These are phyloP conservation scores for Sciurus niger DNA, from an alignment of 2,113 vertebrate genomes.

Conservation along the genomic window DNA sequence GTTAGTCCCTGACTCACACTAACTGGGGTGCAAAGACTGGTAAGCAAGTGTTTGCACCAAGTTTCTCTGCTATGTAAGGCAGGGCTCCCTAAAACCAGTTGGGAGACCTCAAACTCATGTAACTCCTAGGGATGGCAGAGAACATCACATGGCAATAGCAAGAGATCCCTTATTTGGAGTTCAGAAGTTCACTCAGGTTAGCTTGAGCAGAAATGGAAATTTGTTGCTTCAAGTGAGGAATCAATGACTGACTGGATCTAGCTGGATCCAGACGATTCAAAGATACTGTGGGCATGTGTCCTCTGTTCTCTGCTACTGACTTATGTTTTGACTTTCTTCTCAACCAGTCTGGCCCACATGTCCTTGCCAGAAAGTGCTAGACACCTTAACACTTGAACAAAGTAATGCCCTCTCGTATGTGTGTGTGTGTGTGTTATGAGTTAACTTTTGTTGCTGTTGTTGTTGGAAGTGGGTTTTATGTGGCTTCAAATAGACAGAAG, in stretches of 20 bases:
- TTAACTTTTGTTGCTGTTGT: background rate
- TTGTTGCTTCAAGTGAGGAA: background rate
- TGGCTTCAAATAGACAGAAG: background rate
- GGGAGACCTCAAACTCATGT: background rate
- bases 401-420: background rate
- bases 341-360: background rate
- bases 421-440: background rate
- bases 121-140: background rate
- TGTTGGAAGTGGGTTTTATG: background rate
- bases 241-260: too few relatives aligned
- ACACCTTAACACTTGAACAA: background rate
- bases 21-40: background rate
- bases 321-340: background rate
- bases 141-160: background rate
- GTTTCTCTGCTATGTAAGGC: background rate
- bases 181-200: background rate
- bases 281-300: background rate
- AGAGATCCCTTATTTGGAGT: background rate
- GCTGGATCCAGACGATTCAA: too few relatives aligned
- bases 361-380: background rate
- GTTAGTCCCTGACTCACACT: background rate
- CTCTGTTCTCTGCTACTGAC: background rate
- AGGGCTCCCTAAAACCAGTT: background rate
- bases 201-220: slow-evolving; percentile 15
- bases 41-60: background rate